These are phyloP conservation scores for Xestia xanthographa DNA, from an alignment of 2,888 invertebrate genomes.

Conservation along the genomic window DNA sequence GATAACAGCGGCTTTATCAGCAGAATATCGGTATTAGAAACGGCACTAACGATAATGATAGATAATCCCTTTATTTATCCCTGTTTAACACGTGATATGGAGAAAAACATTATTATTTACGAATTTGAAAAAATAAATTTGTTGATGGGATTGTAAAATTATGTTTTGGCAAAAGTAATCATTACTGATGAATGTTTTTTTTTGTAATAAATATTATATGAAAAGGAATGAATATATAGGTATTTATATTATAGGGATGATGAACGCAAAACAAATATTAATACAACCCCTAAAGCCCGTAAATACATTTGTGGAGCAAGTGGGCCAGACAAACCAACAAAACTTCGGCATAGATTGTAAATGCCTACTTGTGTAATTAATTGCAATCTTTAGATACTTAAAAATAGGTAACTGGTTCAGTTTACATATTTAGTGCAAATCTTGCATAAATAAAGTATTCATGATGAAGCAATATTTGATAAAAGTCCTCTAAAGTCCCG, in stretches of 20 bases:
- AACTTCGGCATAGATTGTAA: neutral
- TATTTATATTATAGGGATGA: neutral
- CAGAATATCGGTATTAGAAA: constrained; percentile 58
- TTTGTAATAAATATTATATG: neutral
- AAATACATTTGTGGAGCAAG: neutral
- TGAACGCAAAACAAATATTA: neutral
- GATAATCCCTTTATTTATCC: constrained; percentile 55
- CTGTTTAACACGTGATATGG: neutral
- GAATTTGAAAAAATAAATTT: neutral
- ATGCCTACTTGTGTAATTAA: neutral
- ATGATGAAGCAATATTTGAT: neutral
- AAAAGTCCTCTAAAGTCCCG: no score
- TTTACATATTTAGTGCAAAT: neutral
- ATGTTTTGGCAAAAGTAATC: neutral
- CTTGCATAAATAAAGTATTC: neutral
- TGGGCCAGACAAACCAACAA: neutral
- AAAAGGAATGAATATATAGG: no score
- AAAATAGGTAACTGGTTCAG: neutral
- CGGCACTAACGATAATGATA: constrained; percentile 49
- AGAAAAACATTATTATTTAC: constrained; percentile 1
- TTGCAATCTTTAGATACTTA: neutral
- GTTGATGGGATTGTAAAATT: neutral
- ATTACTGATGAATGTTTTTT: neutral
- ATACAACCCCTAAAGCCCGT: neutral
- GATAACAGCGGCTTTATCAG: constrained; percentile 63